Evolutionary conservation across 92 coral and sea anemone genomes (phyloP).

Genomic region (Palythoa grandiflora): DNA sequence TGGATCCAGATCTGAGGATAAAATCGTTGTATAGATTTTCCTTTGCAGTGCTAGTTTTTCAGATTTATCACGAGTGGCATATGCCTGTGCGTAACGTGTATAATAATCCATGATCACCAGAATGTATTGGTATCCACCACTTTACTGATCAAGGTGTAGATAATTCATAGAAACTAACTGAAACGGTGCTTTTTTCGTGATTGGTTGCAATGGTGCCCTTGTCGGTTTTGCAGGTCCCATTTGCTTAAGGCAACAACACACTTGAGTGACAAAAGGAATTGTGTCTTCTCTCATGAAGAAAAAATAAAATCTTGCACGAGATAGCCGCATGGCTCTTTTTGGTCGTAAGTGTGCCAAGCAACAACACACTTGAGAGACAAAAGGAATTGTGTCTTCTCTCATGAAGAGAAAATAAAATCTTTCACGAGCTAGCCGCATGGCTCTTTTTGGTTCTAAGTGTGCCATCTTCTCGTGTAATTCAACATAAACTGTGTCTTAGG

Average conservation of each 20-base stretch:
- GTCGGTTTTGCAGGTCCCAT: constrained; percentile 9
- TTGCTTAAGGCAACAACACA: constrained; percentile 58
- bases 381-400: constrained; percentile 51
- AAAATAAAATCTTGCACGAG: constrained; percentile 66
- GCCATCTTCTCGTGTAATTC: constrained; percentile 56
- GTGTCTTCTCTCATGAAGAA: constrained; percentile 56
- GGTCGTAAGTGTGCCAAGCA: constrained; percentile 59
- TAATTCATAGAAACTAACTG: constrained; percentile 46
- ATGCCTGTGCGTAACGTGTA: constrained; percentile 59
- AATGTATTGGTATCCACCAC: constrained; percentile 34
- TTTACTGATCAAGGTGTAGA: constrained; percentile 42
- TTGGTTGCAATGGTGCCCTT: constrained; percentile 50
- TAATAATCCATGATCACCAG: constrained; percentile 43
- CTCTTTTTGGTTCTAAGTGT: constrained; percentile 47
- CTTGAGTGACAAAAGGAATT: constrained; percentile 46
- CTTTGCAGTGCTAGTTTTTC: constrained; percentile 36
- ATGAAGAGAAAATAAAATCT: constrained; percentile 64
- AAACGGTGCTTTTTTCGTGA: constrained; percentile 52
- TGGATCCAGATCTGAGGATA: constrained; percentile 58
- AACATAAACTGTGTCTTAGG: background rate
- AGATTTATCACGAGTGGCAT: constrained; percentile 55
- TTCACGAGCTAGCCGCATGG: constrained; percentile 52
- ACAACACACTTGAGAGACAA: constrained; percentile 44
- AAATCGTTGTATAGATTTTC: constrained; percentile 52
- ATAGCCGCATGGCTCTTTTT: constrained; percentile 26